Conservation (phyloP, 2,113 vertebrate species). For the Pionites leucogaster region DNA sequence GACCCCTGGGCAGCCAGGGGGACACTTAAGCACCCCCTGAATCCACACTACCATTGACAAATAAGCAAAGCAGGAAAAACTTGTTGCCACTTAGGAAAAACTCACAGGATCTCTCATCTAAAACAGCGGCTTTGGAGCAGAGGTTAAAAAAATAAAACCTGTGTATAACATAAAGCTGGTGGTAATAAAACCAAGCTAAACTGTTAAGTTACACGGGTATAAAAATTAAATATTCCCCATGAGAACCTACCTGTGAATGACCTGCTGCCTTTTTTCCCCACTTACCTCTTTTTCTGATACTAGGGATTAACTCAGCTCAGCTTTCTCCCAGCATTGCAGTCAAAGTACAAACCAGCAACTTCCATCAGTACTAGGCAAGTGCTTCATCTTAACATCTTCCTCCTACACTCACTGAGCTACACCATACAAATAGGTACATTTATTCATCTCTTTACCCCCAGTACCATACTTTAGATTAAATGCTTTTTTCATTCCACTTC, state of each 20-base stretch:
- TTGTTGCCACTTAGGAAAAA: not conserved
- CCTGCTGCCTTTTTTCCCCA: not conserved
- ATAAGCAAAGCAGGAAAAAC: not conserved
- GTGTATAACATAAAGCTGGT: not conserved
- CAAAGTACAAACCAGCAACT: not conserved
- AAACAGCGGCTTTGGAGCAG: not conserved
- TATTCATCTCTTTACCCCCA: not conserved
- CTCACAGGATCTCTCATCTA: not conserved
- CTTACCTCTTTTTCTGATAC: not conserved
- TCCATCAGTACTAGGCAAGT: not conserved
- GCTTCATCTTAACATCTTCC: not conserved
- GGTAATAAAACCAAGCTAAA: not conserved
- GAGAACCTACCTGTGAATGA: not conserved
- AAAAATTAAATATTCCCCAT: not conserved
- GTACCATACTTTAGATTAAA: not conserved
- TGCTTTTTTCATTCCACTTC: not conserved
- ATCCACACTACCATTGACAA: not conserved
- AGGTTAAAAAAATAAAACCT: not conserved
- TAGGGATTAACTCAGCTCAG: not conserved
- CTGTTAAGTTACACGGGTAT: not conserved
- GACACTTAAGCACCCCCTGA: not conserved
- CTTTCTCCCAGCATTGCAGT: not conserved
- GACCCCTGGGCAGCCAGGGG: not conserved
- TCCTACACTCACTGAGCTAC: rapidly evolving
- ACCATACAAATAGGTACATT: not conserved